Base-by-base conservation (phyloP, 2,888 invertebrate species). In the Tuberolachnus salignus region DNA sequence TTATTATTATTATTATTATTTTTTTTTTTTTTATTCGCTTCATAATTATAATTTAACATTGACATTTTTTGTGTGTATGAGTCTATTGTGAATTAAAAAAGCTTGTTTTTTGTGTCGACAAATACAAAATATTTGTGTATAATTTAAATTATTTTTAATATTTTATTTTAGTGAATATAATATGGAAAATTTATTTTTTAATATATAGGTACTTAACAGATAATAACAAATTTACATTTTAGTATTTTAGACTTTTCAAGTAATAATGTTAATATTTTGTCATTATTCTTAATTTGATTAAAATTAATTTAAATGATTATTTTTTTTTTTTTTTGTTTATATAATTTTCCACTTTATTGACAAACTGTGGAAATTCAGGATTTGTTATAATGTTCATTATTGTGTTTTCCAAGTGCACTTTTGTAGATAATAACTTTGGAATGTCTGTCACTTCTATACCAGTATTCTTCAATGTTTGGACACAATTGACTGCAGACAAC, bases 61-160 rank as follows among this genome's bases (percentile, higher is more conserved):
- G 53, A 73, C 13, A 63, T 64, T 74, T 34, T 34, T 34, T 34
- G 34, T 64, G 44, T 53, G 73, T 64, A 73, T 9, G 63, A 74
- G 73, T 21, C n/a, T n/a, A 23, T 64, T 74, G 73, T 63, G 42
- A 51, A 21, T 51, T 14, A 51, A 51, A 51, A 34, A 73, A 63
- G 42, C 34, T 49, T 61, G n/a, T 59, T n/a, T n/a, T n/a, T n/a
- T 61, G 46, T 46, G 14, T 49, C 3, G 10, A 46, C 46, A 34
- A 61, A 34, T 61, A 61, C 14, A 49, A 59, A 49, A 70, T 44
- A 42, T 13, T 44, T 44, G n/a, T 26, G 14, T 72, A 46, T 61
- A 61, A 46, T 61, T 61, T 69, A 59, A 59, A 34, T 69, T 78
- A 69, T 78, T 78, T 75, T 64, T 66, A 63, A 66, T 66, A 75